Percentiles rank a stretch among this genome's conserved stretches.
Conservation (phyloP, 2,113 vertebrate species). For the Corvus moneduloides region DNA sequence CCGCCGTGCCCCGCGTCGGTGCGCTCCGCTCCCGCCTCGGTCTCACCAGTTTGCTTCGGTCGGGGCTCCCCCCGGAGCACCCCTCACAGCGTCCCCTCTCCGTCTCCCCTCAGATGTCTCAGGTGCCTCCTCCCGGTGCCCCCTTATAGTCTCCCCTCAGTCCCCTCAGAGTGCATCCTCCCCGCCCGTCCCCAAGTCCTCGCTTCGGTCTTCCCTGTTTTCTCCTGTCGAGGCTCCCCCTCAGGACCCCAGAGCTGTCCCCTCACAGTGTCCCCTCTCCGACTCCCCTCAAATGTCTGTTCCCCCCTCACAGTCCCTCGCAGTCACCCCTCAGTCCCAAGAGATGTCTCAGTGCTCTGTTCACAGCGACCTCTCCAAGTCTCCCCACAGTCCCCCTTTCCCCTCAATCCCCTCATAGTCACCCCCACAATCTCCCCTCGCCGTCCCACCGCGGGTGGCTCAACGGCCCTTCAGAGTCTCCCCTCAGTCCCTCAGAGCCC, state of each 20-base stretch:
- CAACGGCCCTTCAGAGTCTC: not conserved
- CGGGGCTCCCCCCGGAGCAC: not conserved
- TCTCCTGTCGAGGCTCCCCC: not conserved
- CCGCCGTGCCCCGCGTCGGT: not conserved
- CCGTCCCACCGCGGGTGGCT: not conserved
- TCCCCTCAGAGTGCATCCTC: no score
- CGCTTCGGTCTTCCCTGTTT: not conserved
- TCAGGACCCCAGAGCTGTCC: not conserved
- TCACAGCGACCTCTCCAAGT: not conserved
- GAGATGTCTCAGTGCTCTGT: not conserved
- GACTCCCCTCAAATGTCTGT: not conserved
- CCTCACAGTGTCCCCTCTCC: not conserved
- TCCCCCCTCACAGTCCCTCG: not conserved
- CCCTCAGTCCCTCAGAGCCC: not conserved
- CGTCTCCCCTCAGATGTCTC: not conserved
- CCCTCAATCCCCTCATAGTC: not conserved
- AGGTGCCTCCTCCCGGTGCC: not conserved
- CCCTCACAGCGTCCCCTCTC: not conserved
- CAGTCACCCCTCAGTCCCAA: not conserved
- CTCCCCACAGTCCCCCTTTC: not conserved
- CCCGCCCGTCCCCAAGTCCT: fast-evolving
- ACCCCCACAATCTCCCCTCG: no score
- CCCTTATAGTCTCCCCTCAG: not conserved
- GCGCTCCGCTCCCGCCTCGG: not conserved
- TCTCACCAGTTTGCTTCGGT: not conserved